These are phyloP conservation scores for Diacarnus erythraeanus DNA, from an alignment of 37 sponge, comb jelly and placozoan genomes.

Conservation along the genomic window DNA sequence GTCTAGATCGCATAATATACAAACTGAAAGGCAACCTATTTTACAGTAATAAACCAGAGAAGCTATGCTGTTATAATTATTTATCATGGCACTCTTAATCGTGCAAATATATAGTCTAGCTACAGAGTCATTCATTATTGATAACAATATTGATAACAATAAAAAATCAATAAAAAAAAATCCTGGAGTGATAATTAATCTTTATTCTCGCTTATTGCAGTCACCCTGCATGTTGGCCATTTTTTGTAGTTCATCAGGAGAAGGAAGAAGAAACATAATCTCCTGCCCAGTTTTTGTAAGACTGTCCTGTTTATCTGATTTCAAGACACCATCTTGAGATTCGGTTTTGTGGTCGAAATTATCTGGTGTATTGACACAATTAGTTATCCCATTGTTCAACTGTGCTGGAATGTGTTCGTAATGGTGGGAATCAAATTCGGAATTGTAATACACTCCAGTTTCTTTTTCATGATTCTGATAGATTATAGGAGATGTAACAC, in stretches of 20 bases:
- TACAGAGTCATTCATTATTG: too few species aligned
- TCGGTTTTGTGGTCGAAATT: neutral
- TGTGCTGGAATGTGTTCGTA: conserved; percentile 16
- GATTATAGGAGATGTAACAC: neutral
- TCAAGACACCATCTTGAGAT: neutral
- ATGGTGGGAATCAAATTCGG: neutral
- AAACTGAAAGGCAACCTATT: too few species aligned
- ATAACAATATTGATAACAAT: too few species aligned
- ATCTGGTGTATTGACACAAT: neutral
- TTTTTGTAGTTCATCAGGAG: neutral
- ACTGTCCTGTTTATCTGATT: conserved; percentile 8
- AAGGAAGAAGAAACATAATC: neutral
- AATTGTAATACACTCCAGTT: too few species aligned
- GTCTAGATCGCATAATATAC: too few species aligned
- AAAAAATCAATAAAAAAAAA: too few species aligned
- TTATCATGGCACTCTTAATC: too few species aligned
- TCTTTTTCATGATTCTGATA: neutral
- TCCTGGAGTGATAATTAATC: too few species aligned
- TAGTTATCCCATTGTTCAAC: neutral
- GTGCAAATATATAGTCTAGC: too few species aligned
- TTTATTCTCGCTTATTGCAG: too few species aligned
- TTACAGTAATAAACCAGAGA: too few species aligned
- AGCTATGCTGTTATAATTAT: too few species aligned
- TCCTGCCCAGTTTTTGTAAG: neutral
- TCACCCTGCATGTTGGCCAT: neutral